A percentile compares a stretch with the other conserved stretches of the same genome.
Conservation (phyloP, 2,113 vertebrate species). For the Microcebus tavaratra region DNA sequence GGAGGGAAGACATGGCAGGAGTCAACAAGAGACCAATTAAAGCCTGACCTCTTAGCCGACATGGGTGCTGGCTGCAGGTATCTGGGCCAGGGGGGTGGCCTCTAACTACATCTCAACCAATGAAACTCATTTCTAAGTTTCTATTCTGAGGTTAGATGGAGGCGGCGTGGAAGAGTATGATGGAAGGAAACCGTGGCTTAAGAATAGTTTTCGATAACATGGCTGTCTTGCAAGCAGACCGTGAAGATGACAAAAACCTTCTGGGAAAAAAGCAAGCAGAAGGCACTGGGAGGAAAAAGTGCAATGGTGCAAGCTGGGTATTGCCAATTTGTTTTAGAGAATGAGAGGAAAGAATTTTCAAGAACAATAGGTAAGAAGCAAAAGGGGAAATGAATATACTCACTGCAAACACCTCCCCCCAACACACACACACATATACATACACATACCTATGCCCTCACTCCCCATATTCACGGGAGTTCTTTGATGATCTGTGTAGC, state of each 20-base stretch:
- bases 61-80: neutral
- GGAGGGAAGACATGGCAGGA: slow-evolving; percentile 13
- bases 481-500: neutral
- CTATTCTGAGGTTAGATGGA: slow-evolving; percentile 44
- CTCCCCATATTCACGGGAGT: fast-evolving
- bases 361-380: slow-evolving; percentile 18
- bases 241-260: slow-evolving; percentile 44
- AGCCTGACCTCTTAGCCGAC: neutral
- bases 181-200: neutral
- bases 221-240: neutral
- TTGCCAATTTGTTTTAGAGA: slow-evolving; percentile 35
- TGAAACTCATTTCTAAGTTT: neutral
- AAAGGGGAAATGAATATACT: neutral
- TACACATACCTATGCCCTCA: too few species aligned
- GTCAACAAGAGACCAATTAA: slow-evolving; percentile 71
- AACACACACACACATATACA: too few species aligned
- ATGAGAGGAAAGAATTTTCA: slow-evolving; percentile 29
- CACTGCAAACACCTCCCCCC: neutral
- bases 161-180: neutral
- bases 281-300: neutral
- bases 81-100: neutral
- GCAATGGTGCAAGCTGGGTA: neutral
- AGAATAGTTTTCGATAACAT: neutral
- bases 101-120: slow-evolving; percentile 44
- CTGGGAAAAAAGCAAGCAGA: neutral